Conservation (phyloP, 2,113 vertebrate species). For the Sinocyclocheilus anophthalmus region DNA sequence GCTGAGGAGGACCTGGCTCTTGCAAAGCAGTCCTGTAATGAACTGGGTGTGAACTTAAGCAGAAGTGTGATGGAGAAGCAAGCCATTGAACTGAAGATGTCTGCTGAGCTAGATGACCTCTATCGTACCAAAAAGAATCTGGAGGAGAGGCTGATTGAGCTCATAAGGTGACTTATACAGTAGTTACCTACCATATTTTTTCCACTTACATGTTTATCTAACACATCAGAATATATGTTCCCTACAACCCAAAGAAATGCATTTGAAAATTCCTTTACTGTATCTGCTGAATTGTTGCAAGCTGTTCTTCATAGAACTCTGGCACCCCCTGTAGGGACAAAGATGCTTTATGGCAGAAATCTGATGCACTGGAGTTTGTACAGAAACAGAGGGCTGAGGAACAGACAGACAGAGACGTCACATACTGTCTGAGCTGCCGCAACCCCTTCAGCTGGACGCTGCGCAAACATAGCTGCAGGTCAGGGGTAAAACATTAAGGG, state of each 20-base stretch:
- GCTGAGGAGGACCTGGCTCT: slow-evolving; percentile 76
- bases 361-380: slow-evolving; percentile 92
- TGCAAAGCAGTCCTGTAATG: slow-evolving; percentile 74
- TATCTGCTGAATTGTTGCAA: neutral
- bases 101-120: slow-evolving; percentile 90
- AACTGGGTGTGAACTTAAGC: slow-evolving; percentile 79
- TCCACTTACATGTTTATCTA: neutral
- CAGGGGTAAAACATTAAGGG: neutral
- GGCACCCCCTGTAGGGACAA: slow-evolving; percentile 83
- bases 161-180: slow-evolving; percentile 82
- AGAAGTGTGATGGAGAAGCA: slow-evolving; percentile 78
- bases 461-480: slow-evolving; percentile 93
- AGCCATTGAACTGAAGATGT: slow-evolving; percentile 79
- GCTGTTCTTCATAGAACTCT: neutral
- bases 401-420: slow-evolving; percentile 80
- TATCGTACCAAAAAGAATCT: slow-evolving; percentile 90
- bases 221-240: neutral
- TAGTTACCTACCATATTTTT: neutral
- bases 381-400: slow-evolving; percentile 90
- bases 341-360: slow-evolving; percentile 94
- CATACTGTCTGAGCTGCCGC: slow-evolving; percentile 84
- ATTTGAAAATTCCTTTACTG: neutral
- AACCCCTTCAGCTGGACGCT: slow-evolving; percentile 92
- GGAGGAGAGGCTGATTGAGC: slow-evolving; percentile 91
- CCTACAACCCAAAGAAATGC: neutral